Evolutionary conservation across 2,797 vertebrate genomes (phyloP).

Genomic region (Acanthis flammea): DNA sequence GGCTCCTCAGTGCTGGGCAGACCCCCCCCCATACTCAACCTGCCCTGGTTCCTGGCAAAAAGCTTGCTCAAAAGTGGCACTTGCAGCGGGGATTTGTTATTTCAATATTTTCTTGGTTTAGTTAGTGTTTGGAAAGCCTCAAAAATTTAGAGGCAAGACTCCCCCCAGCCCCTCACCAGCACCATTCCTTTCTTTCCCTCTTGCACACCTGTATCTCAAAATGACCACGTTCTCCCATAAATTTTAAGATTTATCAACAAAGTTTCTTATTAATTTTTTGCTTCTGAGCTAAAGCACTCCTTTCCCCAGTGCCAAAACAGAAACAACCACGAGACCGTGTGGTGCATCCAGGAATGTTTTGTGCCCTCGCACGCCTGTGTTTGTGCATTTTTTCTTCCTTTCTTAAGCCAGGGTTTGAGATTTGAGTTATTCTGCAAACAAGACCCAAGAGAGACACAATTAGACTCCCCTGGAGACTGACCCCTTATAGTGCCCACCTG

Average conservation of each 20-base stretch:
- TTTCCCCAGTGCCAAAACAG: background rate
- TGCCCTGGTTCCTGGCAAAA: fast-evolving
- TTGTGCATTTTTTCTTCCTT: constrained; percentile 46
- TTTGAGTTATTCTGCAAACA: constrained; percentile 79
- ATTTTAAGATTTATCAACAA: background rate
- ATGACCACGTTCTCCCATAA: background rate
- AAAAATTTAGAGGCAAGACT: fast-evolving
- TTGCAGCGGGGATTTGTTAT: background rate
- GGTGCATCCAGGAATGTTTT: background rate
- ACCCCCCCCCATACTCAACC: fast-evolving
- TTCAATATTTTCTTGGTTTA: background rate
- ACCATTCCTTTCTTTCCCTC: fast-evolving
- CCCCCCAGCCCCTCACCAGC: fast-evolving
- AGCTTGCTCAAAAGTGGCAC: background rate
- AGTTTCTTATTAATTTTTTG: background rate
- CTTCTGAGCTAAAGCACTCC: background rate
- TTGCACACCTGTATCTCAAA: background rate
- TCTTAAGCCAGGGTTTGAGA: constrained; percentile 64
- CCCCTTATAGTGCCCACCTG: constrained; percentile 83
- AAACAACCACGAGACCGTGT: background rate
- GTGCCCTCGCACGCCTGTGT: background rate
- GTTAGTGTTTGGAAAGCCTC: background rate
- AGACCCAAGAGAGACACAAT: constrained; percentile 81
- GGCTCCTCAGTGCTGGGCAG: background rate
- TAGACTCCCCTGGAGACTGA: constrained; percentile 81